Evolutionary conservation across 2,888 invertebrate species (phyloP).

Genomic region (Pteria penguin): DNA sequence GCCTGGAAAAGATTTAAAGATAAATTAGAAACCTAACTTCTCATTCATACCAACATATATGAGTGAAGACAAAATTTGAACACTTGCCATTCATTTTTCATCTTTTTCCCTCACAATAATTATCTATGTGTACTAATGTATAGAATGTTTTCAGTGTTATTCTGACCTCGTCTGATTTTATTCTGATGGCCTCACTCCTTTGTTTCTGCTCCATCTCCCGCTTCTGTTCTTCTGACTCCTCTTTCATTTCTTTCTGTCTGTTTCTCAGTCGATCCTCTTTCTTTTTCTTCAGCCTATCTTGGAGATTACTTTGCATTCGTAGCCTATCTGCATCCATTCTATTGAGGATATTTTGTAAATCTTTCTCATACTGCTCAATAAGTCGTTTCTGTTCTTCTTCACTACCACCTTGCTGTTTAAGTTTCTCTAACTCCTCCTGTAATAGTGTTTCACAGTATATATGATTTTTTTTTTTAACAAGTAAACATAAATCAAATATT

Average conservation of each 20-base stretch:
- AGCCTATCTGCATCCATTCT: constrained; percentile 76
- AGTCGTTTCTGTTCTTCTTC: constrained; percentile 73
- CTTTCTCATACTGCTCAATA: constrained; percentile 72
- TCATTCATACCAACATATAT: too few species aligned
- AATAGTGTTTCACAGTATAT: too few species aligned
- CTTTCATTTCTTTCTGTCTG: constrained; percentile 66
- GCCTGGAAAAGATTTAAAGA: constrained; percentile 69
- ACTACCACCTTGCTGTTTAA: constrained; percentile 68
- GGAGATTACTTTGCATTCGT: constrained; percentile 75
- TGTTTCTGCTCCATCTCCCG: constrained; percentile 71
- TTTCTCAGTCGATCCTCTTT: constrained; percentile 67
- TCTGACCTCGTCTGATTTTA: constrained; percentile 73
- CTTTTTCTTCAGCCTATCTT: constrained; percentile 72
- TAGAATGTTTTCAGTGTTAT: neutral
- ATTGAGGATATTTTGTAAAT: constrained; percentile 71
- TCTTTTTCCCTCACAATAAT: too few species aligned
- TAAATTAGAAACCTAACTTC: too few species aligned
- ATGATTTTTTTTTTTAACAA: neutral
- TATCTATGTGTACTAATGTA: neutral
- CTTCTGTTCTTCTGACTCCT: constrained; percentile 61
- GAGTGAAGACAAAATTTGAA: too few species aligned
- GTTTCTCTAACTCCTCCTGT: constrained; percentile 72
- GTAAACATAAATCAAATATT: neutral
- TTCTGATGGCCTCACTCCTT: constrained; percentile 66
- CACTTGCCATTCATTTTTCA: too few species aligned